A percentile compares a stretch with the other conserved stretches of the same genome.
These are phyloP conservation scores for Menidia menidia DNA, from an alignment of 2,797 vertebrate genomes.

Conservation along the genomic window DNA sequence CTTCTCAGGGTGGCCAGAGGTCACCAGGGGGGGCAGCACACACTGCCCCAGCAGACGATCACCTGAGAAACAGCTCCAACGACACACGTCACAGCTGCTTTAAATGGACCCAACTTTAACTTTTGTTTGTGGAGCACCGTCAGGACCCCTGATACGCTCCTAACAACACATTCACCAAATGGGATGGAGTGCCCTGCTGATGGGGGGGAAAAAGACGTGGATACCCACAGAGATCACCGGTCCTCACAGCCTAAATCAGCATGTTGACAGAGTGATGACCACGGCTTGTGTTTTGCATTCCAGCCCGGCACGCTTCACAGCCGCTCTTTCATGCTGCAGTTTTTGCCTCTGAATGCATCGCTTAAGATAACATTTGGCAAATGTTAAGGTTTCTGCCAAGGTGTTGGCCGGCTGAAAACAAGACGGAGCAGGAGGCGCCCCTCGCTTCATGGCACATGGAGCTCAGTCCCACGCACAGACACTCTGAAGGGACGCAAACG, in stretches of 20 bases:
- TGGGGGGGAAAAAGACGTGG: constrained; percentile 5
- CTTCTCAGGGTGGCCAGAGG: not conserved
- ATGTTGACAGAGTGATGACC: constrained; percentile 69
- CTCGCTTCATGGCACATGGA: constrained; percentile 54
- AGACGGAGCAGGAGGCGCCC: constrained; percentile 68
- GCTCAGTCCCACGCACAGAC: constrained; percentile 41
- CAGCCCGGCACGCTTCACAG: constrained; percentile 60
- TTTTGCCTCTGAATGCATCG: constrained; percentile 64
- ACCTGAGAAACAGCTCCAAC: not conserved
- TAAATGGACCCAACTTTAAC: not conserved
- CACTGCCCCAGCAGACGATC: not conserved
- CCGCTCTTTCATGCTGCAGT: constrained; percentile 62
- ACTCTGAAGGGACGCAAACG: constrained; percentile 16
- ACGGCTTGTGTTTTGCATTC: constrained; percentile 76
- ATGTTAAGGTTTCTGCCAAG: constrained; percentile 51
- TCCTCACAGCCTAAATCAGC: constrained; percentile 33
- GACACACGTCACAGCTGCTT: not conserved
- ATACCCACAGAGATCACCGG: not conserved
- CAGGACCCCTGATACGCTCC: not conserved
- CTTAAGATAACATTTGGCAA: constrained; percentile 68
- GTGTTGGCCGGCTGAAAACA: constrained; percentile 53
- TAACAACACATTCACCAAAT: constrained; percentile 1
- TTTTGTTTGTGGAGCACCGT: not conserved
- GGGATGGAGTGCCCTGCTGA: constrained; percentile 4
- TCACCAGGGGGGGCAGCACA: not conserved